These are phyloP conservation scores for Eremobia ochroleuca DNA, from an alignment of 2,888 invertebrate genomes.

Conservation along the genomic window DNA sequence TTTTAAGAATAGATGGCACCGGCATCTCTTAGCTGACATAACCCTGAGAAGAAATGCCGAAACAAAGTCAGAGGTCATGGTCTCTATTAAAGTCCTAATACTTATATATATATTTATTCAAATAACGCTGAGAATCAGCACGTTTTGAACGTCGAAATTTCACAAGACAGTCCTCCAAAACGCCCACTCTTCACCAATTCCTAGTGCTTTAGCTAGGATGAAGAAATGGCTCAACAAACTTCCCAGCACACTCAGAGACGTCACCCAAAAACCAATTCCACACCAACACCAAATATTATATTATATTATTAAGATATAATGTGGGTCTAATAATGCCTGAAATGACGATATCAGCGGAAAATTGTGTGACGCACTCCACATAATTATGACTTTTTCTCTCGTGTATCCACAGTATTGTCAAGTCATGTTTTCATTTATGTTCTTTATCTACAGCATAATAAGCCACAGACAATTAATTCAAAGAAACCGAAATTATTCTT, in stretches of 20 bases:
- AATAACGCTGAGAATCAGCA: too few species aligned
- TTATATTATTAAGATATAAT: background rate
- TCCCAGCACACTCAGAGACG: too few species aligned
- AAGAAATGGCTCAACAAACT: too few species aligned
- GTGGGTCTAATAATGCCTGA: background rate
- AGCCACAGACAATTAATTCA: too few species aligned
- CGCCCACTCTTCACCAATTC: too few species aligned
- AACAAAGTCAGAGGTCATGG: background rate
- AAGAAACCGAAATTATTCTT: background rate
- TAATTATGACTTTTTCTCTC: background rate
- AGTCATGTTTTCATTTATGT: background rate
- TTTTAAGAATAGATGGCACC: background rate
- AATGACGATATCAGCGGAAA: background rate
- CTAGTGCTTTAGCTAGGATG: too few species aligned
- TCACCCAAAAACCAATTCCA: too few species aligned
- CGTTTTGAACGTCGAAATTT: too few species aligned
- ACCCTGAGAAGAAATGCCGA: background rate
- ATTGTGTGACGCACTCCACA: background rate
- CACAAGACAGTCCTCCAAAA: too few species aligned
- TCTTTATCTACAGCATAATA: background rate
- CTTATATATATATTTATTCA: background rate
- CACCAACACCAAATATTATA: background rate
- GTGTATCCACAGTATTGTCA: background rate
- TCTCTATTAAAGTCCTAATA: background rate
- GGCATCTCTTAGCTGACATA: background rate